Base-by-base conservation (phyloP, 2,797 vertebrate species). In the Holocentrus rufus region DNA sequence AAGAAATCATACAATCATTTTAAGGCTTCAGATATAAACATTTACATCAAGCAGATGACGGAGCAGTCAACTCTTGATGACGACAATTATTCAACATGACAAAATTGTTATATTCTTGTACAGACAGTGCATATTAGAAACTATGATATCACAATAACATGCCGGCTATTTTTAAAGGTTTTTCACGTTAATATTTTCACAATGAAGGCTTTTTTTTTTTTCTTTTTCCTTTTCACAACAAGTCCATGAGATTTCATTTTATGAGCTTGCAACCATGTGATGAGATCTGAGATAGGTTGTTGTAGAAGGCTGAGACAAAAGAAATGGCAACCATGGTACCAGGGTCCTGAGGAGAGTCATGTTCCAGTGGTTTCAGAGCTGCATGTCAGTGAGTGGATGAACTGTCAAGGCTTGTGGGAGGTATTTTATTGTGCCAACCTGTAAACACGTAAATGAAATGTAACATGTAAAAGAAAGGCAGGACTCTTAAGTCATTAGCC, bases 281-380 rank as follows among this genome's bases (percentile, higher is more conserved):
- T 10, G 8, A 65, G 22, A 79, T 80, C 54, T 81, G 87, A 89
- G 79, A 77, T 80, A 85, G 72, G 42, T 70, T 65, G 77, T 80
- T 90, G 84, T 79, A 76, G 62, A 73, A 83, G 83, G 61, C 67
- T 72, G 65, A 64, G 22, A 56, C 20, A 23, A n/a, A 18, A 22
- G 80, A 75, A 76, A 72, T 47, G 53, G 69, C 34, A 54, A 30
- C 11, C 13, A 67, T 20, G 68, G 72, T 82, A 65, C 39, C 58
- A 76, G 65, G 20, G 46, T 85, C 89, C 88, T 86, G 85, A 90
- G 85, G 73, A 80, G 77, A 79, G 63, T 71, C 5, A 53, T 74
- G 65, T 88, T 90, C 86, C 89, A 90, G 89, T 89, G 87, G 90
- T 86, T 88, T 87, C 67, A 81, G 74, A 85, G 81, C 61, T 27